These are phyloP conservation scores for Daubentonia madagascariensis DNA, from an alignment of 2,113 vertebrate genomes.

Conservation along the genomic window DNA sequence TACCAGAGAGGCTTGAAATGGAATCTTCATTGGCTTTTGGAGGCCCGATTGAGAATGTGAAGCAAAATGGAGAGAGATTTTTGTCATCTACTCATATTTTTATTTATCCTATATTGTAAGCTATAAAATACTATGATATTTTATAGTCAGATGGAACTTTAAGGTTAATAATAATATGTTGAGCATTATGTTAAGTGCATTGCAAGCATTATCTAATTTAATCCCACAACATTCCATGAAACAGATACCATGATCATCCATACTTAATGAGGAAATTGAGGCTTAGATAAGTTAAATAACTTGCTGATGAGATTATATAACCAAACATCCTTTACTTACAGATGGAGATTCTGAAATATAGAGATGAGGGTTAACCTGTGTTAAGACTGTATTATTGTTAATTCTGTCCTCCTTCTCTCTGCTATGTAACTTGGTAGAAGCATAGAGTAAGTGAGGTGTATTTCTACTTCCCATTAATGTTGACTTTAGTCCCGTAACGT, in stretches of 20 bases:
- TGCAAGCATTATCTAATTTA: background rate
- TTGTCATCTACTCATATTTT: background rate
- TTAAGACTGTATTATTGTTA: background rate
- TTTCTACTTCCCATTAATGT: background rate
- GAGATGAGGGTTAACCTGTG: background rate
- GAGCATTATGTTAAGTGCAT: background rate
- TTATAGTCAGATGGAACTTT: too few species aligned
- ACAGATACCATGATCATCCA: background rate
- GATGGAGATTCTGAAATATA: background rate
- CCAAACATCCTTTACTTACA: background rate
- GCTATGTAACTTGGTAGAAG: background rate
- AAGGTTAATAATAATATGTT: background rate
- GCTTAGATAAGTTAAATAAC: background rate
- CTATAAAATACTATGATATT: too few species aligned
- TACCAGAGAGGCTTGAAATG: background rate
- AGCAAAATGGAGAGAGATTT: background rate
- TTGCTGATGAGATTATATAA: background rate
- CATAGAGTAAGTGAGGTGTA: too few species aligned
- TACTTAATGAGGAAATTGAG: background rate
- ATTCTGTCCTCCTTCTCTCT: background rate
- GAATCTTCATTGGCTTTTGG: background rate
- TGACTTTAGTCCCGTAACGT: background rate
- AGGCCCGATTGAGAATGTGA: background rate
- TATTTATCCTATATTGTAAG: background rate
- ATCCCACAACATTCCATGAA: background rate